These are phyloP conservation scores for Zaprionus vittiger DNA, from an alignment of 1,140 invertebrate genomes.

Conservation along the genomic window DNA sequence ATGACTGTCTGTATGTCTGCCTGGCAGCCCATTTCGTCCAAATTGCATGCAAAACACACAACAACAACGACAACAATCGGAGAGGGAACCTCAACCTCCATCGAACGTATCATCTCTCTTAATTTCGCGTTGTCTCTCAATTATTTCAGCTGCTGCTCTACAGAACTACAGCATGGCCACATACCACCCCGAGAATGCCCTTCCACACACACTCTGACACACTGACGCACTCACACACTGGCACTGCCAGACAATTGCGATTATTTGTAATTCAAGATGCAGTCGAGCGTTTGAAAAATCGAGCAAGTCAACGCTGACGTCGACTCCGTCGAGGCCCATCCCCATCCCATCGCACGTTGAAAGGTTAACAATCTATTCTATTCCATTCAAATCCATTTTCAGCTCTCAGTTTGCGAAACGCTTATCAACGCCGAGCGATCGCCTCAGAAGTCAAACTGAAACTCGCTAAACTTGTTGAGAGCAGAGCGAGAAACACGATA, in stretches of 20 bases:
- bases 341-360: constrained; percentile 1
- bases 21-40: constrained; percentile 51
- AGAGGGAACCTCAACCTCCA: constrained; percentile 1
- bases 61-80: constrained; percentile 21
- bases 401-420: constrained; percentile 51
- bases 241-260: constrained; percentile 73
- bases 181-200: constrained; percentile 3
- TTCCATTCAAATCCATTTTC: constrained; percentile 30
- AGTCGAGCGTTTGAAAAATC: constrained; percentile 77
- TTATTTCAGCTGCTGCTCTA: constrained; percentile 80
- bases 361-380: constrained; percentile 71
- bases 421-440: constrained; percentile 62
- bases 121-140: constrained; percentile 79
- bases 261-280: constrained; percentile 84
- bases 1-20: neutral
- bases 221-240: neutral
- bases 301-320: constrained; percentile 66
- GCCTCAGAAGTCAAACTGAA: constrained; percentile 73
- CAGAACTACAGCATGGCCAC: constrained; percentile 36
- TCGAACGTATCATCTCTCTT: constrained; percentile 55
- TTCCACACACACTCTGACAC: constrained; percentile 3
- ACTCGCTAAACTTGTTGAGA: constrained; percentile 82
- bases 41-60: constrained; percentile 59
- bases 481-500: constrained; percentile 67
- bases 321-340: constrained; percentile 38